A percentile compares a stretch with the other conserved stretches of the same genome.
phyloP scores from a whole-genome alignment of 2,797 vertebrate species.

The Lagocephalus sceleratus region DNA sequence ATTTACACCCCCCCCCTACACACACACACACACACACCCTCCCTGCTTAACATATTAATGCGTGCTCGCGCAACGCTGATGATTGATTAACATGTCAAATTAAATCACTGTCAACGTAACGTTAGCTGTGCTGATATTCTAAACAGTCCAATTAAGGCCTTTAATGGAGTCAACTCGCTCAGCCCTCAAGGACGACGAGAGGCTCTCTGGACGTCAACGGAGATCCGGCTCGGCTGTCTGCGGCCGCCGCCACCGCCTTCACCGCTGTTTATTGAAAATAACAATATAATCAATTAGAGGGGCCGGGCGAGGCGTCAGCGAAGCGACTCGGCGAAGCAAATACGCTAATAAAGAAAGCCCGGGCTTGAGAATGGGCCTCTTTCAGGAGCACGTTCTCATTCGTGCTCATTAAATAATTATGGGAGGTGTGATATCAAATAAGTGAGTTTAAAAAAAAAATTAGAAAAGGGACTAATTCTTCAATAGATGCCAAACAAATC shows the following conservation, averaged over 20 bases:
- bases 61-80: slow-evolving; percentile 45
- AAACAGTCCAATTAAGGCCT: slow-evolving; percentile 62
- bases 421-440: not conserved
- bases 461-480: not conserved
- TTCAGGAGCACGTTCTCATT: too few species aligned
- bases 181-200: slow-evolving; percentile 58
- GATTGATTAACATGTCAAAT: slow-evolving; percentile 73
- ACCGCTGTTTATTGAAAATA: slow-evolving; percentile 5
- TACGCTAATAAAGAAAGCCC: not conserved
- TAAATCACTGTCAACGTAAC: slow-evolving; percentile 67
- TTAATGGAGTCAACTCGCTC: slow-evolving; percentile 59
- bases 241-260: too few species aligned
- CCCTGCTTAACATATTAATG: slow-evolving; percentile 50
- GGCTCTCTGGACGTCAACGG: slow-evolving; percentile 22
- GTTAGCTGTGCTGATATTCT: slow-evolving; percentile 47
- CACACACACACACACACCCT: slow-evolving; percentile 23
- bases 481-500: slow-evolving; percentile 15
- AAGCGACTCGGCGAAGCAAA: not conserved
- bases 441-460: not conserved
- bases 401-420: too few species aligned
- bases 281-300: not conserved
- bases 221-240: slow-evolving; percentile 32
- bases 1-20: too few species aligned
- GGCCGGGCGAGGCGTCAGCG: not conserved
- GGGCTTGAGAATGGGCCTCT: too few species aligned